Evolutionary conservation across 2,113 vertebrate genomes (phyloP).

Genomic region (Beaufortia kweichowensis): DNA sequence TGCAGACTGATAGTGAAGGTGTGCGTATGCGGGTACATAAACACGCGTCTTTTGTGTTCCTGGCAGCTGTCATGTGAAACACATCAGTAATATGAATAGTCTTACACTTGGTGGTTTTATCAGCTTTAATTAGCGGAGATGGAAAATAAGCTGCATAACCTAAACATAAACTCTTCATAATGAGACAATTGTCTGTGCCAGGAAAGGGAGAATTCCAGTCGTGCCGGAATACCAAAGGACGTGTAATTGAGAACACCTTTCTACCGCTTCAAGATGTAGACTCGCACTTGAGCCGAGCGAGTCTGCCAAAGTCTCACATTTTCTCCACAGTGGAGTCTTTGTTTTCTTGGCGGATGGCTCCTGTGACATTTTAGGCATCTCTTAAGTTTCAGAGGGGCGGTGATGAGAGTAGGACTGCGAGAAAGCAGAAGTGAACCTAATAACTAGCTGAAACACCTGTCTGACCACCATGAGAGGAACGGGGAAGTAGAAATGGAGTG

Average conservation of each 20-base stretch:
- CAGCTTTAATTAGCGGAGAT: slow-evolving; percentile 21
- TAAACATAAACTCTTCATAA: slow-evolving; percentile 46
- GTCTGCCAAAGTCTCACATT: slow-evolving; percentile 61
- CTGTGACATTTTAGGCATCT: slow-evolving; percentile 68
- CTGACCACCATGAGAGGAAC: background rate
- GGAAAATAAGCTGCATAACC: slow-evolving; percentile 30
- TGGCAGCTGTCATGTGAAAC: slow-evolving; percentile 25
- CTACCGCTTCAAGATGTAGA: slow-evolving; percentile 38
- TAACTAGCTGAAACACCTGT: slow-evolving; percentile 15
- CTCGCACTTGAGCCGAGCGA: slow-evolving; percentile 40
- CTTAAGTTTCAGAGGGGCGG: slow-evolving; percentile 63
- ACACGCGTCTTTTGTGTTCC: background rate
- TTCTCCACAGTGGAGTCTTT: slow-evolving; percentile 62
- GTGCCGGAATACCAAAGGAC: slow-evolving; percentile 43
- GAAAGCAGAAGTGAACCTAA: slow-evolving; percentile 57
- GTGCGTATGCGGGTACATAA: background rate
- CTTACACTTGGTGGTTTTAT: background rate
- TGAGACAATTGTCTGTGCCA: slow-evolving; percentile 42
- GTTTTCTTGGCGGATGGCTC: slow-evolving; percentile 59
- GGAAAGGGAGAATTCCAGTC: slow-evolving; percentile 33
- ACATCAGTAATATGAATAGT: slow-evolving; percentile 18
- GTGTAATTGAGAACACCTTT: slow-evolving; percentile 58
- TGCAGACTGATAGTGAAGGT: background rate
- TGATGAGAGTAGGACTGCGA: slow-evolving; percentile 34
- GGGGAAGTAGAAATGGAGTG: background rate